These are phyloP conservation scores for Chrysogorgia sp. DNA, from an alignment of 92 coral and sea anemone species.

Conservation along the genomic window DNA sequence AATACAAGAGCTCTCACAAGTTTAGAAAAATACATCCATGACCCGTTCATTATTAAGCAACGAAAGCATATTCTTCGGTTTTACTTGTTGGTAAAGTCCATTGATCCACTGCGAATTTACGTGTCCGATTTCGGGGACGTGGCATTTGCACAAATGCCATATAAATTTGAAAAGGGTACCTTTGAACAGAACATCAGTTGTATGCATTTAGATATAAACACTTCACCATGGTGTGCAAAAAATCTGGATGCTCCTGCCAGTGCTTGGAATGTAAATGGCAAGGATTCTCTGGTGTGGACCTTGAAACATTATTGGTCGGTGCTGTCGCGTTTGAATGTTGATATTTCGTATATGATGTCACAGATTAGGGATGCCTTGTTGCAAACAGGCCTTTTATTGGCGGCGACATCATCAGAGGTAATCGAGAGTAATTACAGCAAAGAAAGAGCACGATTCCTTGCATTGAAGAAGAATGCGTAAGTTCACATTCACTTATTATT, in stretches of 20 bases:
- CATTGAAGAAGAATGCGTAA: slow-evolving; percentile 41
- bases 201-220: slow-evolving; percentile 34
- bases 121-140: slow-evolving; percentile 31
- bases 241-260: slow-evolving; percentile 10
- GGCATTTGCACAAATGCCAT: slow-evolving; percentile 28
- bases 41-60: slow-evolving; percentile 27
- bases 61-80: slow-evolving; percentile 30
- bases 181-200: slow-evolving; percentile 15
- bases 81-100: slow-evolving; percentile 36
- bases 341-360: slow-evolving; percentile 16
- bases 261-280: slow-evolving; percentile 29
- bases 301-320: slow-evolving; percentile 40
- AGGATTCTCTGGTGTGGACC: slow-evolving; percentile 29
- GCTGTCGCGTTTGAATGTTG: slow-evolving; percentile 13
- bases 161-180: neutral
- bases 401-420: slow-evolving; percentile 29
- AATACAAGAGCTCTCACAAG: slow-evolving; percentile 25
- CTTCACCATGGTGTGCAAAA: slow-evolving; percentile 27
- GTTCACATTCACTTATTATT: neutral
- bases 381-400: slow-evolving; percentile 39
- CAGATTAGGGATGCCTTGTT: slow-evolving; percentile 32
- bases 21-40: slow-evolving; percentile 36
- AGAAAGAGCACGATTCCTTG: slow-evolving; percentile 31
- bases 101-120: slow-evolving; percentile 23
- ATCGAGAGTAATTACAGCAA: slow-evolving; percentile 17